Base-by-base conservation (phyloP, 2,113 vertebrate species). In the Oryzias melastigma region DNA sequence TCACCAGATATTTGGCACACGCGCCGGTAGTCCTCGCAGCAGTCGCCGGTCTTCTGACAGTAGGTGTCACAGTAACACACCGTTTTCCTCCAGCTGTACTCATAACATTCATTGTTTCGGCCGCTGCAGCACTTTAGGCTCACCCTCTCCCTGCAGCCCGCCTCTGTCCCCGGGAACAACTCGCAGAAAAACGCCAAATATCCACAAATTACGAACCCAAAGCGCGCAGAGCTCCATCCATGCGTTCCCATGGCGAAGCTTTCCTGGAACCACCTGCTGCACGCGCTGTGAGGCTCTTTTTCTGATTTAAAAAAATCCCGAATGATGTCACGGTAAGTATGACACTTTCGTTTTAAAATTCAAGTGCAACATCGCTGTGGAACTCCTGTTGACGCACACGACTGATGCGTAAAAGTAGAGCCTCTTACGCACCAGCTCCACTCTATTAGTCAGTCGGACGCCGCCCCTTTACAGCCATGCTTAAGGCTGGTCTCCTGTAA, bases 31-130 rank as follows among this genome's bases (percentile, higher is more conserved):
- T 95, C 94, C 46, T 88, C 85, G n/a, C 94, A 95, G 83, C 94
- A 96, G 88, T 95, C 95, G 0, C 91, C 87, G 0, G 91, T 94
- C 71, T 91, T 92, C 73, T 90, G 81, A 15, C 95, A 95, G 84
- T 95, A 94, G 0, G 91, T 85, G 60, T 95, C 93, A 22, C 94
- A 96, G 89, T 95, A 96, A 68, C 94, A 95, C 65, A n/a, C 85
- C 0, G 87, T 80, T 62, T 76, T 81, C 41, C 65, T 85, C 55
- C 29, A 4, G 0, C 52, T 87, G 5, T 79, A 70, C 3, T 87
- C 93, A 56, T 78, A 90, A 71, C 95, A 95, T 0, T 88, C 82
- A 66, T 95, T 95, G 78, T 94, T 92, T 24, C 94, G 88, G 20
- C 94, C 94, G 0, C 87, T 85, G 78, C 95, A 95, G 80, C 95